Conservation (phyloP, 2,888 invertebrate species). For the Drepanosiphum platanoidis region DNA sequence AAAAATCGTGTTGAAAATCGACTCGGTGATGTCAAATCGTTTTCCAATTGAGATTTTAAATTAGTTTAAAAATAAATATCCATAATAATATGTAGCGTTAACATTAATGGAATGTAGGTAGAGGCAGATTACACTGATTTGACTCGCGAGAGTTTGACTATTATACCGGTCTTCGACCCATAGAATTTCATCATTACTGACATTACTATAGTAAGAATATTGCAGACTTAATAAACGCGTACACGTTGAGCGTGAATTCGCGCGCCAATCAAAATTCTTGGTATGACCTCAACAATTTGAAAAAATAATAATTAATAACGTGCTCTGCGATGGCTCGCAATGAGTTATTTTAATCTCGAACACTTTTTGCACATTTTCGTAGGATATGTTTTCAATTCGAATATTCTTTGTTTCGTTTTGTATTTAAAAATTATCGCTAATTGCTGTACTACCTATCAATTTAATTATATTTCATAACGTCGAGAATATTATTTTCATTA, state of each 20-base stretch:
- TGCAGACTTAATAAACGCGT: background rate
- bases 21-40: too few species aligned
- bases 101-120: background rate
- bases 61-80: background rate
- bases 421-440: background rate
- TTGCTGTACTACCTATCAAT: background rate
- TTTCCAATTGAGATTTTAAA: background rate
- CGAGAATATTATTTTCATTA: background rate
- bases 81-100: background rate
- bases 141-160: background rate
- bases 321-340: background rate
- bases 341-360: background rate
- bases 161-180: slow-evolving; percentile 18
- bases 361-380: background rate
- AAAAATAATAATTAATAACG: background rate
- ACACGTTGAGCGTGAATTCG: background rate
- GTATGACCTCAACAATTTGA: background rate
- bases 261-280: background rate
- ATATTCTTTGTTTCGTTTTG: too few species aligned
- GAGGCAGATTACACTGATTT: background rate
- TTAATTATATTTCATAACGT: background rate
- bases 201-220: slow-evolving; percentile 10
- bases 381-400: background rate
- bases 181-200: background rate
- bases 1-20: too few species aligned